Evolutionary conservation across 2,888 invertebrate species (phyloP).

Genomic region (Biston betularia): DNA sequence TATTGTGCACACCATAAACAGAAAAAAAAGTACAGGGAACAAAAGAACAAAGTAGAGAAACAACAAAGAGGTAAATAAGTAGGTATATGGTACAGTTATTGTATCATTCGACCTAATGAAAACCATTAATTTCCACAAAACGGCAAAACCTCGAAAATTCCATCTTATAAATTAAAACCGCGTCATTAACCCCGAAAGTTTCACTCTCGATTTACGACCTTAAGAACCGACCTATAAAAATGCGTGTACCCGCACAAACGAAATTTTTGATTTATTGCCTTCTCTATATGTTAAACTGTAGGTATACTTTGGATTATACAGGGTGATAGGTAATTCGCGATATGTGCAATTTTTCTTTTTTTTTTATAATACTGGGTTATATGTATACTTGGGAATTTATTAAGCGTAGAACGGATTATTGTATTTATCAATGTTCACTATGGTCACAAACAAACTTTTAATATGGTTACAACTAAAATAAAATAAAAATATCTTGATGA

Average conservation of each 20-base stretch:
- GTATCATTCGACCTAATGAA: conserved; percentile 21
- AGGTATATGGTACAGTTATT: not conserved
- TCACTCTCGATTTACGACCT: conserved; percentile 67
- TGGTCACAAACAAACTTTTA: too few species aligned
- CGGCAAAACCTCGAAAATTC: conserved; percentile 46
- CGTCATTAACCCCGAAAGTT: conserved; percentile 64
- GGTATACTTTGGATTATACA: conserved; percentile 20
- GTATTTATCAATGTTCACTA: too few species aligned
- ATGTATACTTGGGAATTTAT: too few species aligned
- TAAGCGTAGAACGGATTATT: too few species aligned
- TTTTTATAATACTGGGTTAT: too few species aligned
- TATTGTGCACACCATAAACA: too few species aligned
- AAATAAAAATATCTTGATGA: too few species aligned
- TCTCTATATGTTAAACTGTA: conserved; percentile 23
- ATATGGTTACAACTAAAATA: too few species aligned
- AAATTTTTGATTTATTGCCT: conserved; percentile 79
- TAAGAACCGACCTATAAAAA: conserved; percentile 65
- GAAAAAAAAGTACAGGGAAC: too few species aligned
- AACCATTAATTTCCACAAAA: conserved; percentile 30
- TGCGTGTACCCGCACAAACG: conserved; percentile 67
- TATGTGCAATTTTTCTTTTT: not conserved
- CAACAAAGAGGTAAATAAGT: too few species aligned
- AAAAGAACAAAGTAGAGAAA: too few species aligned
- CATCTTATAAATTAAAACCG: conserved; percentile 53
- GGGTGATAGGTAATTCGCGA: conserved; percentile 4